phyloP scores from a whole-genome alignment of 2,888 invertebrate species.

The Rhagonycha fulva region DNA sequence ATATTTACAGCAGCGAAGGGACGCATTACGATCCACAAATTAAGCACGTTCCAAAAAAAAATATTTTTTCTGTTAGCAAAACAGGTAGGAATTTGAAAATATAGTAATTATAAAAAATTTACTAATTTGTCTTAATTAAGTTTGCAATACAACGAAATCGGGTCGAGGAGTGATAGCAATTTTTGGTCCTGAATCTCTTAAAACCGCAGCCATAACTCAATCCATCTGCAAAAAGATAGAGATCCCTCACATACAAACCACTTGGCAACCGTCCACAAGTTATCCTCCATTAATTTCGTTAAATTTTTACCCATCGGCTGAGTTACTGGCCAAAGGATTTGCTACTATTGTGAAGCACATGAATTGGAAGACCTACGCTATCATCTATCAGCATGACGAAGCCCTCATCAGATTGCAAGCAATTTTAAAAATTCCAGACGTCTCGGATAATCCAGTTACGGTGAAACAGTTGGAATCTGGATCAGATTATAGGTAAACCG shows the following conservation, averaged over 20 bases:
- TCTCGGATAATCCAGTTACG: slow-evolving; percentile 64
- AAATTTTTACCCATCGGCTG: slow-evolving; percentile 74
- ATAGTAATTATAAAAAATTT: background rate
- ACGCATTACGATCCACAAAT: slow-evolving; percentile 34
- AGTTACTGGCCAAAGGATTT: slow-evolving; percentile 66
- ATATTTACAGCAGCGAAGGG: slow-evolving; percentile 46
- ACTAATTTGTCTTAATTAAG: slow-evolving; percentile 16
- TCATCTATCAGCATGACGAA: slow-evolving; percentile 77
- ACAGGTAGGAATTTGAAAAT: slow-evolving; percentile 42
- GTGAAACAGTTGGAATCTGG: slow-evolving; percentile 63
- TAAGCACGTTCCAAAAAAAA: slow-evolving; percentile 39
- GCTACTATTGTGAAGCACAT: slow-evolving; percentile 69
- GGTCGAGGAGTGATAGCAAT: slow-evolving; percentile 72
- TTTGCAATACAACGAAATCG: slow-evolving; percentile 29
- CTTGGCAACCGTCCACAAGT: slow-evolving; percentile 63
- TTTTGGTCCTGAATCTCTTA: slow-evolving; percentile 76
- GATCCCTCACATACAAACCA: slow-evolving; percentile 82
- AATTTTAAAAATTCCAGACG: slow-evolving; percentile 70
- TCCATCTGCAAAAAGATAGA: slow-evolving; percentile 83
- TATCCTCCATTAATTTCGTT: slow-evolving; percentile 47
- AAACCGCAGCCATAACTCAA: slow-evolving; percentile 74
- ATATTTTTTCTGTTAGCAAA: slow-evolving; percentile 48
- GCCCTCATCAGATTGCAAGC: slow-evolving; percentile 79
- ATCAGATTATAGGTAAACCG: slow-evolving; percentile 39
- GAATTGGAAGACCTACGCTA: slow-evolving; percentile 77